These are phyloP conservation scores for Ochotona curzoniae DNA, from an alignment of 2,113 vertebrate genomes.

Conservation along the genomic window DNA sequence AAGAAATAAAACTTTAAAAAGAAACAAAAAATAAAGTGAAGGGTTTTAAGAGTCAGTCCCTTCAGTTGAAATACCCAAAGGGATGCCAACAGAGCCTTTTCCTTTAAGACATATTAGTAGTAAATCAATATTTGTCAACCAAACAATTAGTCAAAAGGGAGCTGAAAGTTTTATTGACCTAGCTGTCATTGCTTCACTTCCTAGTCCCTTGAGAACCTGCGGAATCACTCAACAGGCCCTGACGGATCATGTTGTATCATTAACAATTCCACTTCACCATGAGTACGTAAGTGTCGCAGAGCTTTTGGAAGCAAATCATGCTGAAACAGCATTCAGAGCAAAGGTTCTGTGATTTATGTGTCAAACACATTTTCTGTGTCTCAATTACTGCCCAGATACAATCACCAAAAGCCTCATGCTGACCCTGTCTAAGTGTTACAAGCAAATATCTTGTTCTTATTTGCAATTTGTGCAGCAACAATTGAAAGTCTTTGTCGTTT, in stretches of 20 bases:
- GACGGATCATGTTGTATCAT: background rate
- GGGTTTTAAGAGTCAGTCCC: background rate
- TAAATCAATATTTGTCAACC: conserved; percentile 46
- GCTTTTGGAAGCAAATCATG: background rate
- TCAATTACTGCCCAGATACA: too few relatives aligned
- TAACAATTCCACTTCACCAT: background rate
- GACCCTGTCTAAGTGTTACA: too few relatives aligned
- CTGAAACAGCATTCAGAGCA: background rate
- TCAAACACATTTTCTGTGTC: too few relatives aligned
- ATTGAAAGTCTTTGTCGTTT: too few relatives aligned
- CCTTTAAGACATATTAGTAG: conserved; percentile 28
- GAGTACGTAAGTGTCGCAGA: background rate
- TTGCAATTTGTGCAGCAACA: too few relatives aligned
- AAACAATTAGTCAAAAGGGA: conserved; percentile 33
- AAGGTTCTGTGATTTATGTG: background rate
- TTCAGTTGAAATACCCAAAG: background rate
- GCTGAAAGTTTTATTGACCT: background rate
- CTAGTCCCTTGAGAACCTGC: background rate
- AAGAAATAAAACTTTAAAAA: too few relatives aligned
- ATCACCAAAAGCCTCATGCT: too few relatives aligned
- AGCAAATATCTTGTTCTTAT: too few relatives aligned
- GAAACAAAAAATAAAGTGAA: background rate
- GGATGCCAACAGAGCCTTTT: background rate
- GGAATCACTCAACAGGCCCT: background rate
- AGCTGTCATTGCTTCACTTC: background rate